A percentile compares a stretch with the other conserved stretches of the same genome.
These are phyloP conservation scores for Macrostomum cliftonense DNA, from an alignment of 2,888 invertebrate genomes.

Conservation along the genomic window DNA sequence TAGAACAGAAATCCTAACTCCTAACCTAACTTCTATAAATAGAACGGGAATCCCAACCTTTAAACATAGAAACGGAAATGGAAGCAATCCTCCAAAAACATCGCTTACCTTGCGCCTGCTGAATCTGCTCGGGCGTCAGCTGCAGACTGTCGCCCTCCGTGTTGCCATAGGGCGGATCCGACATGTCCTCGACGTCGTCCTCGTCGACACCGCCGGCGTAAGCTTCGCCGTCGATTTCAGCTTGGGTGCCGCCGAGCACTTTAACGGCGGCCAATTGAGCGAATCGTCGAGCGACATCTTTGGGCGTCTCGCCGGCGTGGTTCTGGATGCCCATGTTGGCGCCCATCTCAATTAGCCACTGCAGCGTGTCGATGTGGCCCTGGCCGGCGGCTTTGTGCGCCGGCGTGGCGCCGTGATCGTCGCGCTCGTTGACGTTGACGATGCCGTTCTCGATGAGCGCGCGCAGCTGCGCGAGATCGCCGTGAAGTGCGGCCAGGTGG, in stretches of 20 bases:
- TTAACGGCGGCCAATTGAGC: conserved; percentile 34
- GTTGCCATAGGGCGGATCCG: conserved; percentile 19
- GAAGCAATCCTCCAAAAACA: no score
- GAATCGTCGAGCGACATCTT: conserved; percentile 34
- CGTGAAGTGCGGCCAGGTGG: conserved; percentile 35
- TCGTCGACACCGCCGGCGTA: conserved; percentile 12
- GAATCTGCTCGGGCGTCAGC: conserved; percentile 19
- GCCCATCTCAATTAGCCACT: conserved; percentile 38
- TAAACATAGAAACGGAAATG: no score
- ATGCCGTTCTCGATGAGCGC: conserved; percentile 37
- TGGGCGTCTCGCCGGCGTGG: conserved; percentile 31
- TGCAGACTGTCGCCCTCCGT: conserved; percentile 22
- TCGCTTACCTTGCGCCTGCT: conserved; percentile 24
- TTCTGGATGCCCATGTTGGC: conserved; percentile 32
- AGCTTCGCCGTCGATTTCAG: conserved; percentile 7
- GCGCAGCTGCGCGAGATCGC: conserved; percentile 32
- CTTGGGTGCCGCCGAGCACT: conserved; percentile 19
- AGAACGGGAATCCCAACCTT: no score
- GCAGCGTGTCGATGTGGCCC: conserved; percentile 33
- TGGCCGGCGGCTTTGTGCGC: conserved; percentile 39
- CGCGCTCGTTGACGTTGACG: conserved; percentile 37
- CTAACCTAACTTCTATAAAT: no score
- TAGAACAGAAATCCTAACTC: no score
- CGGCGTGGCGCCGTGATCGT: conserved; percentile 35
- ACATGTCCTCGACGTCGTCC: conserved; percentile 15